phyloP scores from a whole-genome alignment of 2,113 vertebrate genomes.

The Tyrannus savana region DNA sequence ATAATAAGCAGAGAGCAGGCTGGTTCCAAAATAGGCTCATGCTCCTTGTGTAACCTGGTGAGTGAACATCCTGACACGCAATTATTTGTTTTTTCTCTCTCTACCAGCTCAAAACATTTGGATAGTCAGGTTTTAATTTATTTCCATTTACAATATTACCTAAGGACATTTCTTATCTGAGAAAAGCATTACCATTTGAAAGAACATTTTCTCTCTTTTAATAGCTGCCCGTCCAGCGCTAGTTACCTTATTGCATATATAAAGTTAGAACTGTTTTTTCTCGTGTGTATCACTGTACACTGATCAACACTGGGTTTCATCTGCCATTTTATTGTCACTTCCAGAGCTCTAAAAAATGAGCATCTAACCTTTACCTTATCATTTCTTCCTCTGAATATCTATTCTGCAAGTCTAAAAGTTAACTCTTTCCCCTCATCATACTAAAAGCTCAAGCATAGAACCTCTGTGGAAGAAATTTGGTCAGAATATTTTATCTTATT shows the following conservation, averaged over 20 bases:
- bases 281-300: neutral
- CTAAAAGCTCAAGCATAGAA: neutral
- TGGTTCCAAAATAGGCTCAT: slow-evolving; percentile 26
- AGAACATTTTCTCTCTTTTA: slow-evolving; percentile 25
- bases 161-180: slow-evolving; percentile 59
- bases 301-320: slow-evolving; percentile 30
- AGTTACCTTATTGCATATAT: slow-evolving; percentile 21
- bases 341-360: slow-evolving; percentile 9
- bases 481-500: neutral
- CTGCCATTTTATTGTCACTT: slow-evolving; percentile 19
- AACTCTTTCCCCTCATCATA: neutral
- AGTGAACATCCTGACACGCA: slow-evolving; percentile 39
- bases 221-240: neutral
- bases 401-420: neutral
- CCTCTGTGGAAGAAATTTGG: neutral
- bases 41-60: slow-evolving; percentile 21
- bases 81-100: slow-evolving; percentile 41
- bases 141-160: slow-evolving; percentile 53
- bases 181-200: slow-evolving; percentile 6
- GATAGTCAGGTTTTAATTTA: slow-evolving; percentile 52
- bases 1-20: neutral
- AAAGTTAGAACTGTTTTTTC: slow-evolving; percentile 29
- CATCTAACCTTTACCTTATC: slow-evolving; percentile 37
- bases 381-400: slow-evolving; percentile 22
- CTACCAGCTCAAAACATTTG: slow-evolving; percentile 14